Percentiles rank a stretch among this genome's conserved stretches.
phyloP scores from a whole-genome alignment of 1,140 invertebrate genomes.

The Hetaerina americana region DNA sequence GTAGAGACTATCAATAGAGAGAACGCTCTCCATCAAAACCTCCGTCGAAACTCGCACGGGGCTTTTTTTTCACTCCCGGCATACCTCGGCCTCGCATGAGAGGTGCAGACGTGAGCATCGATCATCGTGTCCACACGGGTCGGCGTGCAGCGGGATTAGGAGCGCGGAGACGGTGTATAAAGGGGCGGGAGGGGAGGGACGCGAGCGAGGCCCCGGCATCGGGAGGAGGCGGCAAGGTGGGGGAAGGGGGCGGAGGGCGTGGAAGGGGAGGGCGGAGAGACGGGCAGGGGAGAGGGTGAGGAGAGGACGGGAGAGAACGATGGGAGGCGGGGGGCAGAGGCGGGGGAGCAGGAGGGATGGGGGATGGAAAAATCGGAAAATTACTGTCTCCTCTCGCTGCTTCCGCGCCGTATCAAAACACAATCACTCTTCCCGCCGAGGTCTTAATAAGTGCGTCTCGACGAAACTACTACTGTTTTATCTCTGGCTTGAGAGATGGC shows the following conservation, averaged over 20 bases:
- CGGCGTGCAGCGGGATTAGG: background rate
- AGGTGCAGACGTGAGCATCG: background rate
- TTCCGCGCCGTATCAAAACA: too few species aligned
- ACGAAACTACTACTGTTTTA: too few species aligned
- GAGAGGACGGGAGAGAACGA: too few species aligned
- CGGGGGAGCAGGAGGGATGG: too few species aligned
- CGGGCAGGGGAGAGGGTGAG: too few species aligned
- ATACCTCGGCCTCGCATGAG: background rate
- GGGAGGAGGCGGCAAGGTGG: background rate
- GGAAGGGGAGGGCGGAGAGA: background rate
- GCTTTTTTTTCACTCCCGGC: background rate
- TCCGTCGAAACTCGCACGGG: background rate
- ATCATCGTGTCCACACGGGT: too few species aligned
- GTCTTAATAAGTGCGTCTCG: too few species aligned
- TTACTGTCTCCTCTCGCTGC: background rate
- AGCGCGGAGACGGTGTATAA: background rate
- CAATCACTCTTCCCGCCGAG: background rate
- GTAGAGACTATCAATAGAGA: too few species aligned
- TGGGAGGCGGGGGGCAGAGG: too few species aligned
- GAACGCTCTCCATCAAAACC: background rate
- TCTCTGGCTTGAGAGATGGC: too few species aligned
- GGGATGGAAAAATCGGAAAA: too few species aligned
- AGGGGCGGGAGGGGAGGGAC: background rate
- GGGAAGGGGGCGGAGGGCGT: background rate
- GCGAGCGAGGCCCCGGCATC: background rate